These are phyloP conservation scores for Glossophaga mutica DNA, from an alignment of 2,797 vertebrate genomes.

Conservation along the genomic window DNA sequence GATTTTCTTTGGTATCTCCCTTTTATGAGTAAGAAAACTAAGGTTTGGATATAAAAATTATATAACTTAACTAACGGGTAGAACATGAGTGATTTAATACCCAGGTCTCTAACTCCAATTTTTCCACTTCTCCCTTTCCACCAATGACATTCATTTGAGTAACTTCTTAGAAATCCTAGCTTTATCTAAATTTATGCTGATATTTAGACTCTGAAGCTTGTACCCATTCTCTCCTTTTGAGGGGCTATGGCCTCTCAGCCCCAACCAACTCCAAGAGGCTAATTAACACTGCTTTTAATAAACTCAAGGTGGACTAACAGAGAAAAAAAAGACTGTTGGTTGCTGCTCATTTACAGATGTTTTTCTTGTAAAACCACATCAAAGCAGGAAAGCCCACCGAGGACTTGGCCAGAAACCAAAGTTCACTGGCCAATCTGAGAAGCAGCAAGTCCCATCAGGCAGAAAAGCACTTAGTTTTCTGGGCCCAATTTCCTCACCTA, in stretches of 20 bases:
- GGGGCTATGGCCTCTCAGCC: not conserved
- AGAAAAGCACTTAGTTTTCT: conserved; percentile 68
- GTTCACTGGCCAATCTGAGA: conserved; percentile 68
- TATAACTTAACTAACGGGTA: not conserved
- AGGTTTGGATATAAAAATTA: not conserved
- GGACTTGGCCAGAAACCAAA: conserved; percentile 72
- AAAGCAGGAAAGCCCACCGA: conserved; percentile 72
- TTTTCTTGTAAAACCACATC: conserved; percentile 76
- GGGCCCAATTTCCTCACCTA: conserved; percentile 53
- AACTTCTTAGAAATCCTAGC: conserved; percentile 7
- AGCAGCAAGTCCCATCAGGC: conserved; percentile 69
- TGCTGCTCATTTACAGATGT: conserved; percentile 73
- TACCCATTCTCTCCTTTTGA: not conserved
- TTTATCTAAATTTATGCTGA: not conserved
- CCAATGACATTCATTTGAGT: not conserved
- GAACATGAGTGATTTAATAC: not conserved
- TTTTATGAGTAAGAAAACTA: not conserved
- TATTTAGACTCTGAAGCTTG: not conserved
- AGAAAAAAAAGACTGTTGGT: conserved; percentile 49
- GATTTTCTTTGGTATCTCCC: not conserved
- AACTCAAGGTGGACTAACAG: conserved; percentile 46
- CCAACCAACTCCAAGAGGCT: conserved; percentile 30
- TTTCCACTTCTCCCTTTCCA: not conserved
- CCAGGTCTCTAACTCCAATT: not conserved
- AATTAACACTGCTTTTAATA: conserved; percentile 60